phyloP scores from a whole-genome alignment of 2,797 vertebrate genomes.

The Megalops cyprinoides region DNA sequence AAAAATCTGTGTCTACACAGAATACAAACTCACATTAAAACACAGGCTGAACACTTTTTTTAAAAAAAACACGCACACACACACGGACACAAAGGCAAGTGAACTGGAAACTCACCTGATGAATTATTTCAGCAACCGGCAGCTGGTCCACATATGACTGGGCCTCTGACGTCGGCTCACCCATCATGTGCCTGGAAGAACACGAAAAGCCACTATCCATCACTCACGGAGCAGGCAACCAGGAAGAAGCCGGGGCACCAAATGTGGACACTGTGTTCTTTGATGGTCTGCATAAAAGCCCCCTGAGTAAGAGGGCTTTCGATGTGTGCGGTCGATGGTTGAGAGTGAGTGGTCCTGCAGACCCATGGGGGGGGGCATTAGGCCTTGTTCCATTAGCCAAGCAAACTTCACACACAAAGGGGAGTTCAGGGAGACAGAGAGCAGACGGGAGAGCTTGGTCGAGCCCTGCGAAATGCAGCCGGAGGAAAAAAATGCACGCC shows the following conservation, averaged over 20 bases:
- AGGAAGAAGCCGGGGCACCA: background rate
- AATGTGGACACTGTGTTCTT: background rate
- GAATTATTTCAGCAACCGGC: constrained; percentile 94
- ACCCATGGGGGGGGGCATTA: constrained; percentile 6
- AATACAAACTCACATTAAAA: too few relatives aligned
- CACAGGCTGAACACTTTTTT: too few relatives aligned
- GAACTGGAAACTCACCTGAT: constrained; percentile 78
- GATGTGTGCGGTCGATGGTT: background rate
- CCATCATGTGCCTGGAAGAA: constrained; percentile 55
- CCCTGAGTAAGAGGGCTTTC: background rate
- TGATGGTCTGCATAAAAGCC: background rate
- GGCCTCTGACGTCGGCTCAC: constrained; percentile 62
- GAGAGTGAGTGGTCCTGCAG: background rate
- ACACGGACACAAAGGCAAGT: background rate
- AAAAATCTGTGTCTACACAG: too few relatives aligned
- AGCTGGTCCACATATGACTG: constrained; percentile 88
- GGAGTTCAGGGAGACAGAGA: background rate
- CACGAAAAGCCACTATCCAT: background rate
- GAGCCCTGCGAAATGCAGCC: background rate
- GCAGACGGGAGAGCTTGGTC: background rate
- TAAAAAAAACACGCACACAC: too few relatives aligned
- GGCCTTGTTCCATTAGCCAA: background rate
- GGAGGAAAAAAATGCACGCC: constrained; percentile 45
- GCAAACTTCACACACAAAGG: background rate
- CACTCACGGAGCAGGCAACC: background rate